These are phyloP conservation scores for Icerya purchasi DNA, from an alignment of 2,888 invertebrate species.

Conservation along the genomic window DNA sequence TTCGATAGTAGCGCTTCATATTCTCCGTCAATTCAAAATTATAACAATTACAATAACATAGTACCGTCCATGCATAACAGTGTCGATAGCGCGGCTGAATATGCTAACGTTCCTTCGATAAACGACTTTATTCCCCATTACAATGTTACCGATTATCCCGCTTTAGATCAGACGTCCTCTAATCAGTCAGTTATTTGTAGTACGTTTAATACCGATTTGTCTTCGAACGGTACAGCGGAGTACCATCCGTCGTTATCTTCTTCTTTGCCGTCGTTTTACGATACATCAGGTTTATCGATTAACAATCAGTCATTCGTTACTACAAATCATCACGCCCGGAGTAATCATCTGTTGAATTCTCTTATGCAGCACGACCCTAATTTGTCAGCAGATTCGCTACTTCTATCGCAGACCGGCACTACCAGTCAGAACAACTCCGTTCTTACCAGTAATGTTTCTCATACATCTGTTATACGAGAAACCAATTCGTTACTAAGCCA, in stretches of 20 bases:
- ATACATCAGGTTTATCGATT: background rate
- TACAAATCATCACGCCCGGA: background rate
- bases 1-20: background rate
- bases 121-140: conserved; percentile 5
- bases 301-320: background rate
- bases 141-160: background rate
- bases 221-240: conserved; percentile 2
- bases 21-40: background rate
- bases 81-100: background rate
- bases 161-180: background rate
- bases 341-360: background rate
- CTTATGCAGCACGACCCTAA: conserved; percentile 5
- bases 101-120: conserved; percentile 4
- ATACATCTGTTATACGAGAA: background rate
- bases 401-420: background rate
- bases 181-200: conserved; percentile 1
- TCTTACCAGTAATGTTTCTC: background rate
- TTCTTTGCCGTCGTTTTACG: conserved; percentile 1
- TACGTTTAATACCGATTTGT: conserved; percentile 2
- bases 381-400: background rate
- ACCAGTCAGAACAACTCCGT: background rate
- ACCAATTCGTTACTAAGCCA: background rate
- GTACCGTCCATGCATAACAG: conserved; percentile 3
- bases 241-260: background rate
- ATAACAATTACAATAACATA: conserved; percentile 9